Evolutionary conservation across 2,888 invertebrate genomes (phyloP).

Genomic region (Drosophila hawaiiensis): DNA sequence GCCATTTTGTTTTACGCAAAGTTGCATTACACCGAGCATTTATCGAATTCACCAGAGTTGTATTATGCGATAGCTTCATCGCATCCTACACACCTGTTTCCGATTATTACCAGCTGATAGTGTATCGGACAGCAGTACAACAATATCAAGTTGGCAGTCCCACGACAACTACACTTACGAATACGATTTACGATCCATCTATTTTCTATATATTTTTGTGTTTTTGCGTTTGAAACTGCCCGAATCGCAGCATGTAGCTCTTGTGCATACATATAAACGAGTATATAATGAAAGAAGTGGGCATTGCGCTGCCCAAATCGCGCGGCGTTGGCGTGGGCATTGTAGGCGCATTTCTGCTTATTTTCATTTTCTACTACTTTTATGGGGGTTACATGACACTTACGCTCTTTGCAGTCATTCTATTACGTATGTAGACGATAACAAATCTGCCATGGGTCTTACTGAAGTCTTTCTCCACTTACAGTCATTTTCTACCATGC

Average conservation of each 20-base stretch:
- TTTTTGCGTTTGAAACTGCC: constrained; percentile 22
- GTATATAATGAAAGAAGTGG: constrained; percentile 79
- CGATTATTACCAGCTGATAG: constrained; percentile 39
- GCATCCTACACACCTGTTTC: constrained; percentile 40
- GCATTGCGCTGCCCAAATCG: constrained; percentile 80
- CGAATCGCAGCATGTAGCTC: constrained; percentile 47
- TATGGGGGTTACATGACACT: constrained; percentile 92
- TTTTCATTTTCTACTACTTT: constrained; percentile 92
- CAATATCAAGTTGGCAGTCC: constrained; percentile 40
- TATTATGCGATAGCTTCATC: constrained; percentile 1
- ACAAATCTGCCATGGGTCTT: background rate
- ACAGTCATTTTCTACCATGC: constrained; percentile 93
- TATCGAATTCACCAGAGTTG: constrained; percentile 26
- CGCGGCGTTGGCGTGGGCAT: constrained; percentile 92
- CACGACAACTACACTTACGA: constrained; percentile 29
- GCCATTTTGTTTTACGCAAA: constrained; percentile 81
- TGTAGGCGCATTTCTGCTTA: constrained; percentile 90
- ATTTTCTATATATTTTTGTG: constrained; percentile 21
- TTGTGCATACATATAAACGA: constrained; percentile 21
- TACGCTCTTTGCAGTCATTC: constrained; percentile 89
- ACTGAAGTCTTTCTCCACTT: constrained; percentile 54
- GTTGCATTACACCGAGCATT: constrained; percentile 11
- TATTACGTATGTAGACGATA: constrained; percentile 87
- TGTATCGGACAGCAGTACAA: constrained; percentile 4
- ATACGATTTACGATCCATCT: constrained; percentile 24